Conservation (phyloP, 2,797 vertebrate species). For the Petrocephalus schoutedeni region DNA sequence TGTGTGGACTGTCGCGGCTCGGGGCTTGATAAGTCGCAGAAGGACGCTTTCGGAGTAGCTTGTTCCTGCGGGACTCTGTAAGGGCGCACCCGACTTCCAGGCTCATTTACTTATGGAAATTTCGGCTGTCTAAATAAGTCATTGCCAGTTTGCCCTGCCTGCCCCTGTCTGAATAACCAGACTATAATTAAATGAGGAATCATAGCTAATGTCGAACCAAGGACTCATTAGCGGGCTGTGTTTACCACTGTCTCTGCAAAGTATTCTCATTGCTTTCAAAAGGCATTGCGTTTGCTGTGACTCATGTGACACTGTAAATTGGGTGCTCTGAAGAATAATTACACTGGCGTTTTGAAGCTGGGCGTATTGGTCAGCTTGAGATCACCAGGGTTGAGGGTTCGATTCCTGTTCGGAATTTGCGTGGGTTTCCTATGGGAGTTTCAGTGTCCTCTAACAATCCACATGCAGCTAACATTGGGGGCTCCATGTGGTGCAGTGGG, state of each 20-base stretch:
- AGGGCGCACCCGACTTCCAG: not conserved
- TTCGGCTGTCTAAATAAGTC: not conserved
- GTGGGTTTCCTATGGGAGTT: not conserved
- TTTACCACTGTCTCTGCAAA: not conserved
- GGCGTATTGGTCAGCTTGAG: not conserved
- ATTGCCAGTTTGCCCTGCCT: not conserved
- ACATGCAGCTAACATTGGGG: not conserved
- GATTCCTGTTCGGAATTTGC: not conserved
- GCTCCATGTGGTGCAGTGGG: not conserved
- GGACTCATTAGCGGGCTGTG: not conserved
- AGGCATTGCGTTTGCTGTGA: not conserved
- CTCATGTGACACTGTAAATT: not conserved
- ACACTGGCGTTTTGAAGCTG: not conserved
- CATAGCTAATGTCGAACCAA: not conserved
- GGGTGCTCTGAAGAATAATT: not conserved
- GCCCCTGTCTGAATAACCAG: not conserved
- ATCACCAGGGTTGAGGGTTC: not conserved
- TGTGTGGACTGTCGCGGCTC: not conserved
- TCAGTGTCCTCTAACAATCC: not conserved
- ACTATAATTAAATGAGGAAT: slow-evolving; percentile 12
- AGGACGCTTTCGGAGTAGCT: not conserved
- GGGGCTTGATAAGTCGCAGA: not conserved
- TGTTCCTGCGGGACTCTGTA: not conserved
- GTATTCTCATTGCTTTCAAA: not conserved
- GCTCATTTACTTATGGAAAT: not conserved